These are phyloP conservation scores for Carettochelys insculpta DNA, from an alignment of 2,113 vertebrate species.

Conservation along the genomic window DNA sequence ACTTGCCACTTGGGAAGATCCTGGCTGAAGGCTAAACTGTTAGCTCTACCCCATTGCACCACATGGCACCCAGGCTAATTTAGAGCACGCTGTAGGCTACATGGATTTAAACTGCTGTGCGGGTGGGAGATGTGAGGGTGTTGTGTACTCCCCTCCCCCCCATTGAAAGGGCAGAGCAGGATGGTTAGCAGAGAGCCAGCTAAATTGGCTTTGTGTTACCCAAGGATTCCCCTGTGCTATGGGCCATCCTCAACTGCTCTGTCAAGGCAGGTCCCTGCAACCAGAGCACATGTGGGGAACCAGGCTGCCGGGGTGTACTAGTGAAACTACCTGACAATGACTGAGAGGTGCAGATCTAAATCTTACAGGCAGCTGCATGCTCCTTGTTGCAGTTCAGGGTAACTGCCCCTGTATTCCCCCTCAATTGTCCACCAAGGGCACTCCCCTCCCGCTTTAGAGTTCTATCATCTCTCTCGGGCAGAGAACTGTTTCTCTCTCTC, in stretches of 20 bases:
- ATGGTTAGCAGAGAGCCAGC: neutral
- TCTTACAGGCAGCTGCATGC: neutral
- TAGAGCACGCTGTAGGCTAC: neutral
- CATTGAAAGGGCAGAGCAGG: neutral
- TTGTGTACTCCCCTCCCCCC: neutral
- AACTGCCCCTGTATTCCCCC: neutral
- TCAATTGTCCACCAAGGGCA: neutral
- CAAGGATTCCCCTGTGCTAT: neutral
- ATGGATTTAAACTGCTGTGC: neutral
- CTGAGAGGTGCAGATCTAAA: neutral
- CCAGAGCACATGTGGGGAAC: neutral
- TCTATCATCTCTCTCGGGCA: neutral
- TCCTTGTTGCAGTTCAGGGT: neutral
- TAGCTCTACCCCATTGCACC: neutral
- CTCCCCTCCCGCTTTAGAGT: neutral
- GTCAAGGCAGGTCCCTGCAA: neutral
- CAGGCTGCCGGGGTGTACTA: neutral
- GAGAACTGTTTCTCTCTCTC: neutral
- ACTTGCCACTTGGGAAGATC: neutral
- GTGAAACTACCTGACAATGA: fast-evolving
- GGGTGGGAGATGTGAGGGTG: neutral
- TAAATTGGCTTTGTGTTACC: neutral
- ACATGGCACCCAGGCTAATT: neutral
- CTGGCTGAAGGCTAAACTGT: neutral
- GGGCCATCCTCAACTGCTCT: neutral